Evolutionary conservation across 2,888 invertebrate species (phyloP).

Genomic region (Disparrhopalites patrizii): DNA sequence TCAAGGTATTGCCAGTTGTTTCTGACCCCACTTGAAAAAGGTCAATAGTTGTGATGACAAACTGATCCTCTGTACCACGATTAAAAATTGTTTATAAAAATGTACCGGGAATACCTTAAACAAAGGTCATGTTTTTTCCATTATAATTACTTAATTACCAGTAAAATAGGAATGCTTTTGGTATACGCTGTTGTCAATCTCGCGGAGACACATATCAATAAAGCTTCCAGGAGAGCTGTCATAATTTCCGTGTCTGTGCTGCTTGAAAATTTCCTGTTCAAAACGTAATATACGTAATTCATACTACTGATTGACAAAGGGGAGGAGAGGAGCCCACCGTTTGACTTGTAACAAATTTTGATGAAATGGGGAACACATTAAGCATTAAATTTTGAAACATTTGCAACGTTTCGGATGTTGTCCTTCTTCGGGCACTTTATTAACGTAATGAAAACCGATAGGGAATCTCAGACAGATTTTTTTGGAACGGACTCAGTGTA

Average conservation of each 20-base stretch:
- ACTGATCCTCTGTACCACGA: conserved; percentile 18
- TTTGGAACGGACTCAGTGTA: too few species aligned
- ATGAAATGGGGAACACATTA: too few species aligned
- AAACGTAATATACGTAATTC: not conserved
- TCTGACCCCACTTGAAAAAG: conserved; percentile 27
- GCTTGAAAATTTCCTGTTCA: conserved; percentile 6
- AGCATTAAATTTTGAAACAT: not conserved
- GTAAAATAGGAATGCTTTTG: conserved; percentile 3
- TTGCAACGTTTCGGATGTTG: too few species aligned
- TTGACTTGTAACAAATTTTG: too few species aligned
- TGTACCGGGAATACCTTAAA: too few species aligned
- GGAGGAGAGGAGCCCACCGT: too few species aligned
- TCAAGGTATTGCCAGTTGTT: conserved; percentile 20
- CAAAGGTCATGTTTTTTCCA: not conserved
- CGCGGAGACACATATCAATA: conserved; percentile 13
- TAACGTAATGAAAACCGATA: too few species aligned
- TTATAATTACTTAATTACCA: conserved; percentile 1
- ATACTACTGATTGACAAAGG: not conserved
- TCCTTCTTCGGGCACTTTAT: too few species aligned
- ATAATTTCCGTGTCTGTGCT: not conserved
- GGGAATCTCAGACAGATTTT: too few species aligned
- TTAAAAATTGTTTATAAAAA: too few species aligned
- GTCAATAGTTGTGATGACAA: conserved; percentile 17
- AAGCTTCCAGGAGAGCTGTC: not conserved
- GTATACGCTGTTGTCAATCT: conserved; percentile 6